phyloP scores from a whole-genome alignment of 2,113 vertebrate genomes.

The Chionomys nivalis region DNA sequence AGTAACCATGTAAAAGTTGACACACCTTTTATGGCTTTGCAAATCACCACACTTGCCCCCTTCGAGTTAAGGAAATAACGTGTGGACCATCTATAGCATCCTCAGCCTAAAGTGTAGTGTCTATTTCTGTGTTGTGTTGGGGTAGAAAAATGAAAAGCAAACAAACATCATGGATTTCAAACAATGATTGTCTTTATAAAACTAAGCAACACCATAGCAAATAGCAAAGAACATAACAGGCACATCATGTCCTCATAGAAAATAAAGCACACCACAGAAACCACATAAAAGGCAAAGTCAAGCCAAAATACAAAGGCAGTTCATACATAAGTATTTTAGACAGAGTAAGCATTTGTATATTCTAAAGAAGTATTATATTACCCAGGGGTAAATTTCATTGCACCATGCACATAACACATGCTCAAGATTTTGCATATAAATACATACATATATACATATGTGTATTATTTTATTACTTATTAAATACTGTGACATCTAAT shows the following conservation, averaged over 20 bases:
- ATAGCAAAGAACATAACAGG: conserved; percentile 78
- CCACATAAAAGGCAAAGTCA: conserved; percentile 73
- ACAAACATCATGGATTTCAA: conserved; percentile 69
- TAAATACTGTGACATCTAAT: background rate
- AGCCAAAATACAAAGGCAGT: conserved; percentile 68
- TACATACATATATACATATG: background rate
- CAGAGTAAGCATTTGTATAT: background rate
- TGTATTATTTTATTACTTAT: background rate
- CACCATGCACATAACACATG: conserved; percentile 57
- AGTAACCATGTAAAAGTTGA: conserved; percentile 79
- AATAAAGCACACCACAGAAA: conserved; percentile 76
- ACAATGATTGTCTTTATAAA: conserved; percentile 81
- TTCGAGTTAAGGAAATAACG: conserved; percentile 58
- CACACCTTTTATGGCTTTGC: conserved; percentile 64
- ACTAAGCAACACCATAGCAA: conserved; percentile 71
- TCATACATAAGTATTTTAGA: conserved; percentile 17
- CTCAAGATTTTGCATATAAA: conserved; percentile 4
- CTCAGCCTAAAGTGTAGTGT: conserved; percentile 53
- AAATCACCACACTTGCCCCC: conserved; percentile 65
- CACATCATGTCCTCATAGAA: conserved; percentile 79
- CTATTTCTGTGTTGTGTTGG: conserved; percentile 61
- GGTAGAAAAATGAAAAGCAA: conserved; percentile 64
- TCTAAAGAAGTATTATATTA: background rate
- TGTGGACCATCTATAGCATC: conserved; percentile 28
- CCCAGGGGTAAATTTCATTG: conserved; percentile 30